Conservation (phyloP, 2,888 invertebrate species). For the Nesidiocoris tenuis region DNA sequence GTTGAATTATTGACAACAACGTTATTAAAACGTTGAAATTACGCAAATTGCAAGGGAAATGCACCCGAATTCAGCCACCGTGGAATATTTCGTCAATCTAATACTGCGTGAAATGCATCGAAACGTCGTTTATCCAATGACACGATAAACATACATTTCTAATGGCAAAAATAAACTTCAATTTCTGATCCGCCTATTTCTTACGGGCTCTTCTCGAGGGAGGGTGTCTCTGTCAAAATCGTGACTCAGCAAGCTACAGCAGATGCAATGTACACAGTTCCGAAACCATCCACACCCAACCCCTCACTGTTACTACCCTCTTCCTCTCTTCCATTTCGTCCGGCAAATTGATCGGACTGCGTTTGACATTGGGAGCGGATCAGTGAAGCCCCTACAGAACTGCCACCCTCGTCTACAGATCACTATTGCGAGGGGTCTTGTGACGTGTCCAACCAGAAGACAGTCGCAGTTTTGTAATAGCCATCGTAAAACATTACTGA, state of each 20-base stretch:
- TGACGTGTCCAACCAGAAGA: neutral
- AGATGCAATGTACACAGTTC: neutral
- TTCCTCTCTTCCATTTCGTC: neutral
- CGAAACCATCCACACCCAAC: neutral
- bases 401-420: neutral
- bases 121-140: no score
- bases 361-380: neutral
- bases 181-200: no score
- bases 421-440: neutral
- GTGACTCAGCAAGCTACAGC: neutral
- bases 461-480: neutral
- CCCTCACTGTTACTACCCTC: neutral
- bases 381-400: neutral
- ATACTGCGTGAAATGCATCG: no score
- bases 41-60: no score
- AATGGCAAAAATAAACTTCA: no score
- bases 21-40: no score
- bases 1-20: no score
- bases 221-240: neutral
- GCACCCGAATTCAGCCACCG: no score
- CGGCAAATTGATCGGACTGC: neutral
- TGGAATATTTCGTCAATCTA: no score
- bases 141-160: no score
- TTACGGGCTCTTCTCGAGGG: neutral
- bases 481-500: neutral